Percentiles rank a stretch among this genome's conserved stretches.
These are phyloP conservation scores for Porites cylindrica DNA, from an alignment of 92 coral and sea anemone genomes.

Conservation along the genomic window DNA sequence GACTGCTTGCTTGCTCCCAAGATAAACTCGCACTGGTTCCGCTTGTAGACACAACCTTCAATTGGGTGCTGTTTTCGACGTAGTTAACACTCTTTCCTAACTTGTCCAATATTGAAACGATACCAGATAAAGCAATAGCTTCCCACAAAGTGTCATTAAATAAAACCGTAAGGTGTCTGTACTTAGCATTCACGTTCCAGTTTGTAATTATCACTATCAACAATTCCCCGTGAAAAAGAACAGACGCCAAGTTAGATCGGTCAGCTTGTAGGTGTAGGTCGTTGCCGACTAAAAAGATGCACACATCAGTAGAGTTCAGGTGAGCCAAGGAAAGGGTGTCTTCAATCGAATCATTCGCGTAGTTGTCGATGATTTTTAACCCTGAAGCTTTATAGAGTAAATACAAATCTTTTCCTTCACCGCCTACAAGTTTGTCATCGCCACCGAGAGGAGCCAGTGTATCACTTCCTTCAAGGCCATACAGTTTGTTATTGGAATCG, in stretches of 20 bases:
- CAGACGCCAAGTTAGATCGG: conserved; percentile 17
- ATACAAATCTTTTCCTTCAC: conserved; percentile 61
- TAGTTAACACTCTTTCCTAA: background rate
- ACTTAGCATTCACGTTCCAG: conserved; percentile 47
- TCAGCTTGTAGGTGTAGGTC: conserved; percentile 45
- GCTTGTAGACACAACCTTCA: conserved; percentile 25
- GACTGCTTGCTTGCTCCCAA: conserved; percentile 16
- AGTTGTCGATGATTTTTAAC: conserved; percentile 1
- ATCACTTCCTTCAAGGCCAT: conserved; percentile 54
- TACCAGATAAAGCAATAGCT: background rate
- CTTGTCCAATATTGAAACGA: conserved; percentile 8
- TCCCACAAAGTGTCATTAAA: conserved; percentile 59
- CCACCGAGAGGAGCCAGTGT: conserved; percentile 48
- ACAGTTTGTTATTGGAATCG: background rate
- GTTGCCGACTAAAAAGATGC: no score
- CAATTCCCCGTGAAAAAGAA: conserved; percentile 34
- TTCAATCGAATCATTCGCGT: conserved; percentile 53
- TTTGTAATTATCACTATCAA: conserved; percentile 46
- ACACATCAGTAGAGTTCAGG: conserved; percentile 23
- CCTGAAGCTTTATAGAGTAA: conserved; percentile 51
- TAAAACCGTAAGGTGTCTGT: conserved; percentile 48
- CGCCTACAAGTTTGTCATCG: conserved; percentile 62
- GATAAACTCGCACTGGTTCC: conserved; percentile 17
- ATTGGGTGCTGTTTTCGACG: background rate
- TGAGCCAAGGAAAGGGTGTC: conserved; percentile 63